Conservation (phyloP, 2,113 vertebrate genomes). For the Sphaerodactylus townsendi region DNA sequence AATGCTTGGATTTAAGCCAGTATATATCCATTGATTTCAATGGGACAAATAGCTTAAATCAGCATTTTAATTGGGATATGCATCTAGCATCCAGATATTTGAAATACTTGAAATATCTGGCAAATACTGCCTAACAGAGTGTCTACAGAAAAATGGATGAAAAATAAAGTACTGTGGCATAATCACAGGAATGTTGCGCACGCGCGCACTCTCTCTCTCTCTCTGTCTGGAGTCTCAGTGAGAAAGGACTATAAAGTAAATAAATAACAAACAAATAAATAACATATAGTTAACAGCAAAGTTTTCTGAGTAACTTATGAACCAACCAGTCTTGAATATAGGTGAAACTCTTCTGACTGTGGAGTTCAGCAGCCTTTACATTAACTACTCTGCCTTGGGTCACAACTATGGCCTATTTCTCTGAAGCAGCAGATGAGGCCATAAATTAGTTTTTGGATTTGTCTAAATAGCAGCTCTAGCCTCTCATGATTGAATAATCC, state of each 20-base stretch:
- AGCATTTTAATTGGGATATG: neutral
- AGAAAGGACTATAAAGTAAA: too few species aligned
- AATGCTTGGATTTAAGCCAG: neutral
- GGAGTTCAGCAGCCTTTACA: neutral
- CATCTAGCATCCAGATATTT: neutral
- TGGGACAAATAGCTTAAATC: neutral
- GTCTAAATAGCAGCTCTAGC: too few species aligned
- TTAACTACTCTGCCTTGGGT: neutral
- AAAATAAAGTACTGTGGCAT: neutral
- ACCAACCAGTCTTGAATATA: neutral
- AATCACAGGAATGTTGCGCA: neutral
- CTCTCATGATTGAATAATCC: neutral
- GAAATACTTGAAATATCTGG: conserved; percentile 7
- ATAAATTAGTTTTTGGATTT: neutral
- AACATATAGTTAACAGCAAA: too few species aligned
- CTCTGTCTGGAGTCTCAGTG: neutral
- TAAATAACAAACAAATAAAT: neutral
- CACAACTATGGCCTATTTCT: neutral
- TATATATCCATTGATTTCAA: neutral
- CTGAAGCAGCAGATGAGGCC: neutral
- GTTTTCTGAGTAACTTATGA: neutral
- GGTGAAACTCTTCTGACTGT: neutral
- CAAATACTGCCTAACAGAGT: neutral
- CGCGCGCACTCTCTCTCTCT: too few species aligned
- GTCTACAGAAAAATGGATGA: neutral